phyloP scores from a whole-genome alignment of 2,797 vertebrate genomes.

The Tokudaia muenninki region DNA sequence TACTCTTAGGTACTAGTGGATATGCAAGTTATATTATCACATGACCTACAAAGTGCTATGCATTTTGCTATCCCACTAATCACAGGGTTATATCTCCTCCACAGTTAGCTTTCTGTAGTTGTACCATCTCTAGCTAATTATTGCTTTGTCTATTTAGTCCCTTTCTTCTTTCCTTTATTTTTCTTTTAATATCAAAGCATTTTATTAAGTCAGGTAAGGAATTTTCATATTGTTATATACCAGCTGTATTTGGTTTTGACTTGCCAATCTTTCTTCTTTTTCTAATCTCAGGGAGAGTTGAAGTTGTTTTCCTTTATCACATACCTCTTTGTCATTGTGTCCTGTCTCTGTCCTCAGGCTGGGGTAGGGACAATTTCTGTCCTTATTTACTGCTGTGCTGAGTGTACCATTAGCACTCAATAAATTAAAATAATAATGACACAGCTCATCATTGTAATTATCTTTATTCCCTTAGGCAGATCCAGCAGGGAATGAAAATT shows the following conservation, averaged over 20 bases:
- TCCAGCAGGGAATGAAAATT: slow-evolving; percentile 58
- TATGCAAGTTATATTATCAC: background rate
- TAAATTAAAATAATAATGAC: slow-evolving; percentile 78
- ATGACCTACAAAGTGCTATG: background rate
- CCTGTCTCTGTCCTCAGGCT: slow-evolving; percentile 34
- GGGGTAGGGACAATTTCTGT: background rate
- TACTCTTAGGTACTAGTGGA: background rate
- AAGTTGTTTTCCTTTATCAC: background rate
- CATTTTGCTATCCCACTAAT: background rate
- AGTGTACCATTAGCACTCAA: slow-evolving; percentile 66
- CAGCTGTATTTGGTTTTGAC: too few relatives aligned
- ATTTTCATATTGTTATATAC: too few relatives aligned
- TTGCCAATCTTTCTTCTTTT: background rate
- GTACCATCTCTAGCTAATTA: background rate
- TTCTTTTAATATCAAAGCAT: too few relatives aligned
- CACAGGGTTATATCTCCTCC: background rate
- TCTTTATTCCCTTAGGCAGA: slow-evolving; percentile 73
- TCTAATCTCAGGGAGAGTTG: background rate
- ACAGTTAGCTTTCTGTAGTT: background rate
- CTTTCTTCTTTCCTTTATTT: background rate
- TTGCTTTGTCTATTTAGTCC: background rate
- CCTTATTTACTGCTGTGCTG: slow-evolving; percentile 64
- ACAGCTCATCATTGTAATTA: slow-evolving; percentile 70
- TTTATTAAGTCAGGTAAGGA: too few relatives aligned
- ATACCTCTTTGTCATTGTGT: background rate